Evolutionary conservation across 1,140 invertebrate genomes (phyloP).

Genomic region (Drosophila insularis): DNA sequence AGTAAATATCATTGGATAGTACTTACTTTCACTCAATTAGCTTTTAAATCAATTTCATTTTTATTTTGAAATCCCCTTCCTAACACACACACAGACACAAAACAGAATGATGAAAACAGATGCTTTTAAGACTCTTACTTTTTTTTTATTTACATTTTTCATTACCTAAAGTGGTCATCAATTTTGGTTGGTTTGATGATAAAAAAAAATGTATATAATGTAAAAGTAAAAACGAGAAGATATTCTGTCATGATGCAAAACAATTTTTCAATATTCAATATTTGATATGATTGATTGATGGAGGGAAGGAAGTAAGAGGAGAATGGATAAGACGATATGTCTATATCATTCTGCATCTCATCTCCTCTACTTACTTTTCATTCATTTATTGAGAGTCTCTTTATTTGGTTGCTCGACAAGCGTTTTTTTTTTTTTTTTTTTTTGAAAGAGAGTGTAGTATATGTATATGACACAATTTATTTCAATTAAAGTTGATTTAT

Average conservation of each 20-base stretch:
- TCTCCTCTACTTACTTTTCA: neutral
- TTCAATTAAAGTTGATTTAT: slow-evolving; percentile 80
- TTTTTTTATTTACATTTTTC: slow-evolving; percentile 40
- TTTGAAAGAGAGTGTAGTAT: slow-evolving; percentile 24
- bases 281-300: slow-evolving; percentile 6
- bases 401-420: neutral
- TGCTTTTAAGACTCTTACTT: slow-evolving; percentile 40
- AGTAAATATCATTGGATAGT: slow-evolving; percentile 1
- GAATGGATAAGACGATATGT: neutral
- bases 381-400: slow-evolving; percentile 3
- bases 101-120: neutral
- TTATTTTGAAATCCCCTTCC: neutral
- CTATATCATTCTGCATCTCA: neutral
- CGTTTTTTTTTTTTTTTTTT: too few species aligned
- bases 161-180: slow-evolving; percentile 13
- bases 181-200: slow-evolving; percentile 1
- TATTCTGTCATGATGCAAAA: slow-evolving; percentile 10
- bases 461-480: slow-evolving; percentile 74
- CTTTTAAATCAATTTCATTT: slow-evolving; percentile 20
- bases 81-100: too few species aligned
- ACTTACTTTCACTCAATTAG: slow-evolving; percentile 70
- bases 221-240: slow-evolving; percentile 2
- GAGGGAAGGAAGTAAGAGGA: neutral
- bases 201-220: neutral
- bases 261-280: slow-evolving; percentile 12